These are phyloP conservation scores for Dichetophora obliterata DNA, from an alignment of 2,888 invertebrate genomes.

Conservation along the genomic window DNA sequence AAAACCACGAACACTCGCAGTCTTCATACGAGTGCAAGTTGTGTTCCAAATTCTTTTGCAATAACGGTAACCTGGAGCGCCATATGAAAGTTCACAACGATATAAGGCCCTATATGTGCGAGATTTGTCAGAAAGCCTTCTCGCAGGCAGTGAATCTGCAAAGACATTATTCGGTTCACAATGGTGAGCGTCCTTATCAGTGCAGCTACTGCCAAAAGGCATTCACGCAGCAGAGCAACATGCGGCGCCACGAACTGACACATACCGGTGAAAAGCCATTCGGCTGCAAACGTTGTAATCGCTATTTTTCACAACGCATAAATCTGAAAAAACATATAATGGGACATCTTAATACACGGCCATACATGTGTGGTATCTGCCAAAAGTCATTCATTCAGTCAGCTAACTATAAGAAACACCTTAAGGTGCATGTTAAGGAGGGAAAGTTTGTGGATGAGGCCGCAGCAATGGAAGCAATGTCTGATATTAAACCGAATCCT, in stretches of 20 bases:
- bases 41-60: constrained; percentile 67
- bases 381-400: constrained; percentile 67
- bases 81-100: constrained; percentile 69
- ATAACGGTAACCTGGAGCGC: constrained; percentile 67
- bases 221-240: constrained; percentile 68
- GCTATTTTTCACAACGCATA: constrained; percentile 68
- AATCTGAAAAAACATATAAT: constrained; percentile 69
- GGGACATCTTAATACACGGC: constrained; percentile 67
- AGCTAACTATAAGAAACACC: constrained; percentile 66
- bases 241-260: constrained; percentile 68
- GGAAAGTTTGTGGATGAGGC: constrained; percentile 60
- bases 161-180: constrained; percentile 68
- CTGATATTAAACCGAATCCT: constrained; percentile 60
- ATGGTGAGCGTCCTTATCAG: constrained; percentile 67
- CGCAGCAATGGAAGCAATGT: constrained; percentile 58
- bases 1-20: constrained; percentile 66
- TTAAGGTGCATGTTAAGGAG: constrained; percentile 63
- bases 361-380: constrained; percentile 65
- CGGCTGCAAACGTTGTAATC: constrained; percentile 67
- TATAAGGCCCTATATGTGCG: constrained; percentile 66
- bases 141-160: constrained; percentile 67
- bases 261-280: constrained; percentile 69
- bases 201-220: constrained; percentile 67
- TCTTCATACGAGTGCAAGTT: constrained; percentile 66
- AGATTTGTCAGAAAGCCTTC: constrained; percentile 65